Conservation (phyloP, 1,140 invertebrate species). For the Himalopsyche phryganea region DNA sequence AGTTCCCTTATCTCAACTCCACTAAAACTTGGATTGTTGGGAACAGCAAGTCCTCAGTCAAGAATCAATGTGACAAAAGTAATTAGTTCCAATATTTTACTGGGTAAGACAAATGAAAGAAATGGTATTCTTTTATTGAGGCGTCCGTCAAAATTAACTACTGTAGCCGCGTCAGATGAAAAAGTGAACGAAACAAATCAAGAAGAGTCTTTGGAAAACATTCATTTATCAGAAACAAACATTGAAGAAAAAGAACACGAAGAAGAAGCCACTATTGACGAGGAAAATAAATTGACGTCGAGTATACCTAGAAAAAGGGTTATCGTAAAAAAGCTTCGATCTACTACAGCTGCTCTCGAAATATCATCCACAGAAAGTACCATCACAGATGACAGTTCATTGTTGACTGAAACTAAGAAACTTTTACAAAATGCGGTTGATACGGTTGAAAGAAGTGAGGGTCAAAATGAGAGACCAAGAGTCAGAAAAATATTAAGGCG, state of each 20-base stretch:
- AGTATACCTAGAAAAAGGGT: constrained; percentile 37
- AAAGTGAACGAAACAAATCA: constrained; percentile 14
- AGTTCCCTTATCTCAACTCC: not conserved
- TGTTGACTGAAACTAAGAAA: not conserved
- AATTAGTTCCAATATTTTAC: constrained; percentile 29
- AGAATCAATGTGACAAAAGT: constrained; percentile 30
- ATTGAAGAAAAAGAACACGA: constrained; percentile 54
- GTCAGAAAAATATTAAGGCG: constrained; percentile 40
- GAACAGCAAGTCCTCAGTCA: constrained; percentile 1
- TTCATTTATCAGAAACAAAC: constrained; percentile 55
- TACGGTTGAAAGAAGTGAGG: not conserved
- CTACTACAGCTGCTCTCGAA: constrained; percentile 36
- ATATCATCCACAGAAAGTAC: constrained; percentile 27
- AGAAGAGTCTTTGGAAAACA: constrained; percentile 53
- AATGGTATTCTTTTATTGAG: constrained; percentile 29
- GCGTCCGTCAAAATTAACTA: constrained; percentile 19
- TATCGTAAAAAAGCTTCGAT: constrained; percentile 40
- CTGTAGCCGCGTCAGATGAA: not conserved
- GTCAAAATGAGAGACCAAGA: constrained; percentile 36
- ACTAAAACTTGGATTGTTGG: not conserved
- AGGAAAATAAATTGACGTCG: constrained; percentile 28
- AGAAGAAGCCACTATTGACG: constrained; percentile 22
- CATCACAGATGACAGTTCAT: constrained; percentile 41
- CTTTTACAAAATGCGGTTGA: constrained; percentile 4
- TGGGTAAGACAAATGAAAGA: constrained; percentile 29